Conservation (phyloP, 2,113 vertebrate genomes). For the Thunnus thynnus region DNA sequence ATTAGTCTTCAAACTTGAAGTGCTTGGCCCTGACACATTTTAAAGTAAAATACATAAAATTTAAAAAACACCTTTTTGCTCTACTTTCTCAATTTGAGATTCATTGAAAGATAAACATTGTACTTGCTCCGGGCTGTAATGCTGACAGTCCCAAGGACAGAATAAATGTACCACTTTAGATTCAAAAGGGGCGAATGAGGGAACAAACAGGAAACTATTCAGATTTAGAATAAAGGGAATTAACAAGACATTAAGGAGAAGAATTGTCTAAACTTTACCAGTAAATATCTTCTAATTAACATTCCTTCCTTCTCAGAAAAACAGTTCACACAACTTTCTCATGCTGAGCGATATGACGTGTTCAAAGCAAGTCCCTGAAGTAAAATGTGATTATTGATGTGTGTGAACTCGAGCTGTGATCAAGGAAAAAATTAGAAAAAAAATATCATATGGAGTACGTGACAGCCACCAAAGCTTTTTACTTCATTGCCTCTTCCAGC, state of each 20-base stretch:
- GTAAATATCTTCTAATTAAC: slow-evolving; percentile 25
- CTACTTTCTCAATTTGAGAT: background rate
- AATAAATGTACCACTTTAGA: background rate
- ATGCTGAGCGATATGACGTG: background rate
- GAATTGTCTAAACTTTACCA: background rate
- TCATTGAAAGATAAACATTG: slow-evolving; percentile 3
- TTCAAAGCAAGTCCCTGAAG: slow-evolving; percentile 22
- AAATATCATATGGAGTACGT: background rate
- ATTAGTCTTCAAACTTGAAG: slow-evolving; percentile 2
- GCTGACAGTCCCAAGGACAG: slow-evolving; percentile 18
- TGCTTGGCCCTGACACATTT: background rate
- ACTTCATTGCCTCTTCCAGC: background rate
- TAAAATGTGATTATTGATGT: slow-evolving; percentile 16
- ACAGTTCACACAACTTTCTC: slow-evolving; percentile 12
- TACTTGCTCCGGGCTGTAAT: background rate
- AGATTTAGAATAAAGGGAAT: slow-evolving; percentile 11
- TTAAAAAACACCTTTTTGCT: background rate
- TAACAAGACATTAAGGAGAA: background rate
- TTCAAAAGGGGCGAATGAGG: background rate
- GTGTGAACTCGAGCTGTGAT: background rate
- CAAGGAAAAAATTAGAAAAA: slow-evolving; percentile 1
- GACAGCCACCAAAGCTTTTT: background rate
- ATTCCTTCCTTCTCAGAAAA: slow-evolving; percentile 19
- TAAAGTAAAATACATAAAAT: background rate
- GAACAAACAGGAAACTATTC: slow-evolving; percentile 6